Percentiles rank a stretch among this genome's conserved stretches.
Conservation (phyloP, 2,113 vertebrate genomes). For the Ardeotis arabs region DNA sequence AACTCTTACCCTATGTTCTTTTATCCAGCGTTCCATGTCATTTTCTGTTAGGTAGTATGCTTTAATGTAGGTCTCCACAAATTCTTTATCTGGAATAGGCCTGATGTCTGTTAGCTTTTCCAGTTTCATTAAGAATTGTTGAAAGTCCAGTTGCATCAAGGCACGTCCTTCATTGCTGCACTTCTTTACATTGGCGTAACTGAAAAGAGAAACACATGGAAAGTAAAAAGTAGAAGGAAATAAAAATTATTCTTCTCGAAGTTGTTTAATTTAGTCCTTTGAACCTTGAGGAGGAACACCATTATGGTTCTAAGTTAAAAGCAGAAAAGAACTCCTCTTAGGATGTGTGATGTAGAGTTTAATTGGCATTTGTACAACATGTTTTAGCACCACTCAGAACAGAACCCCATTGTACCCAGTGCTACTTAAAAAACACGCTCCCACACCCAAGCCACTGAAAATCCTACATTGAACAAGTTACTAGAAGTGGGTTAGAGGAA, state of each 20-base stretch:
- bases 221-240: not conserved
- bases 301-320: not conserved
- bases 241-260: not conserved
- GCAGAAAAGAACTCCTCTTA: not conserved
- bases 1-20: conserved; percentile 91
- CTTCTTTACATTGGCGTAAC: conserved; percentile 97
- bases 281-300: not conserved
- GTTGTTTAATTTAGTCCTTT: not conserved
- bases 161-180: conserved; percentile 98
- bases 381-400: not conserved
- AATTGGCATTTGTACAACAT: not conserved
- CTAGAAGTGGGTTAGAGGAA: not conserved
- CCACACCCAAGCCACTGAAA: not conserved
- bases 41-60: conserved; percentile 98
- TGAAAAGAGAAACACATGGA: conserved; percentile 49
- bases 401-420: not conserved
- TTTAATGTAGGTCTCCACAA: conserved; percentile 98
- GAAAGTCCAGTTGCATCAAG: conserved; percentile 98
- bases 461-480: not conserved
- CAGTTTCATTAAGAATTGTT: conserved; percentile 98
- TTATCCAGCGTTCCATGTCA: conserved; percentile 98
- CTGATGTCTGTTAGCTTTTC: conserved; percentile 97
- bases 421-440: not conserved
- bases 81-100: conserved; percentile 98
- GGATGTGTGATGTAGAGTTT: not conserved